Base-by-base conservation (phyloP, 2,888 invertebrate genomes). In the Pyrrhosoma nymphula region DNA sequence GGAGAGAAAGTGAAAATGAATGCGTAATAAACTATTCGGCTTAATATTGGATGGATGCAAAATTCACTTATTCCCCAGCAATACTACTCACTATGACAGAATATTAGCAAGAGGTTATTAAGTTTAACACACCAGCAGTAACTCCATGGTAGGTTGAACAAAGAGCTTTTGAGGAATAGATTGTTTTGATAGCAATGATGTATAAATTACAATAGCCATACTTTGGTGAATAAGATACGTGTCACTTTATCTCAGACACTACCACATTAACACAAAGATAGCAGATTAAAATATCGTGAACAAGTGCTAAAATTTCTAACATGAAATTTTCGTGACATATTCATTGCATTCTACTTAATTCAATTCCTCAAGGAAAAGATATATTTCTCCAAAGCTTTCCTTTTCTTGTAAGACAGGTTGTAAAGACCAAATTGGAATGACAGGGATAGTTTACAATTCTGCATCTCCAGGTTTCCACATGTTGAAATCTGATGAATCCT, bases 121-220 rank as follows among this genome's bases (percentile, higher is more conserved):
- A 93, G 93, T 93, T 93, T 93, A 93, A 93, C 93, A 93, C 93
- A 93, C 93, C 93, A 93, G 93, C 93, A 93, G 93, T 93, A 93
- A 93, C 93, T 93, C 75, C 93, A 93, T 69, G 93, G 93, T 93
- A 93, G 93, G 69, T 93, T 75, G 93, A 93, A 93, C 93, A 93
- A 93, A 93, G 93, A 93, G 93, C 93, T 93, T 93, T 93, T 39
- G 69, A 93, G 93, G 69, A 93, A 69, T 60, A 93, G n/a, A 69
- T 93, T 39, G 23, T 93, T 91, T 69, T 93, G 63, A 93, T 93
- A 69, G 93, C 93, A 93, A 63, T 93, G 93, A 93, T 69, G 69
- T 69, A 93, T 93, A 93, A 93, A 93, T 93, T 93, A 93, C 93
- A 93, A 47, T 93, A 93, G 93, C 93, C 93, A 93, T 93, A 69